Evolutionary conservation across 2,797 vertebrate genomes (phyloP).

Genomic region (Gila robusta): DNA sequence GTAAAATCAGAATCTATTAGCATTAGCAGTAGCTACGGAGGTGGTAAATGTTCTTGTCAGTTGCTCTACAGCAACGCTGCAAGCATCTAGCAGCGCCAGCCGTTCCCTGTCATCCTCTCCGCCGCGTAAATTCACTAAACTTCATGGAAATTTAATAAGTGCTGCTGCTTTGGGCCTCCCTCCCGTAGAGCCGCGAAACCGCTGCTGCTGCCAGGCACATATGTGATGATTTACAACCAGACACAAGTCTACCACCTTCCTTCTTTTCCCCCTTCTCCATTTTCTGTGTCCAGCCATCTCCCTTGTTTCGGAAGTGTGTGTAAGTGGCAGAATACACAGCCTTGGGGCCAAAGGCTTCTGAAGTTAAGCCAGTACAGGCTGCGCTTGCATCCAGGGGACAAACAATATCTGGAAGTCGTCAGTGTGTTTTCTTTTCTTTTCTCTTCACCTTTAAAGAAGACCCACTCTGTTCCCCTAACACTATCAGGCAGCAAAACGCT

Average conservation of each 20-base stretch:
- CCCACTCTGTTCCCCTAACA: conserved; percentile 54
- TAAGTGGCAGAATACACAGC: conserved; percentile 60
- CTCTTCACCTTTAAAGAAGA: conserved; percentile 61
- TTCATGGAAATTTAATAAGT: conserved; percentile 75
- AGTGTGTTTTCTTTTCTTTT: conserved; percentile 61
- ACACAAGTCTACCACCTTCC: conserved; percentile 61
- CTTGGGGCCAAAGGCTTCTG: conserved; percentile 65
- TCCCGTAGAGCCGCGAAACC: conserved; percentile 69
- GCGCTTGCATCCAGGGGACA: conserved; percentile 66
- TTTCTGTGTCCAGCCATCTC: conserved; percentile 37
- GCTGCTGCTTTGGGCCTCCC: conserved; percentile 66
- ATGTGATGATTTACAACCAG: conserved; percentile 69
- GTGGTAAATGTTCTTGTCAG: conserved; percentile 68
- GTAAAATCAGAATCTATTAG: conserved; percentile 52
- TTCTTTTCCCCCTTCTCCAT: conserved; percentile 47
- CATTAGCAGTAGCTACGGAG: conserved; percentile 76
- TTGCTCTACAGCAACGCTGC: conserved; percentile 68
- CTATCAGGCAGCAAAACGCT: conserved; percentile 65
- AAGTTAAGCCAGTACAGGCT: conserved; percentile 61
- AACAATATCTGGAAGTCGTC: conserved; percentile 68
- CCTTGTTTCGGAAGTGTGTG: conserved; percentile 65
- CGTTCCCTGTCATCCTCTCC: conserved; percentile 69
- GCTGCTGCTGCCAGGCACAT: conserved; percentile 69
- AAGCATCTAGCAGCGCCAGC: conserved; percentile 61
- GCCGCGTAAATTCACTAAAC: conserved; percentile 75